phyloP scores from a whole-genome alignment of 2,797 vertebrate species.

The Danio kyathit region DNA sequence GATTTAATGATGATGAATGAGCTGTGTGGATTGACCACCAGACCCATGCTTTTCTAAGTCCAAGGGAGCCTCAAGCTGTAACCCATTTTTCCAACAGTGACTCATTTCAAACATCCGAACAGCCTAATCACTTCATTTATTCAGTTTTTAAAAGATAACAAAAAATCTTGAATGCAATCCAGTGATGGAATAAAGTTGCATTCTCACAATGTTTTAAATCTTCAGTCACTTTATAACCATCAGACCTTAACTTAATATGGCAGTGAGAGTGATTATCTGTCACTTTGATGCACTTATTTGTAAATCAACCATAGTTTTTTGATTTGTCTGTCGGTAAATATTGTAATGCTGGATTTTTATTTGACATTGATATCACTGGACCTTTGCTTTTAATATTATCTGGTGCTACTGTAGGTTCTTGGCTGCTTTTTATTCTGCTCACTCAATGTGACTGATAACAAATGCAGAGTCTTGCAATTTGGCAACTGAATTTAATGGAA shows the following conservation, averaged over 20 bases:
- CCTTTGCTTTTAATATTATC: neutral
- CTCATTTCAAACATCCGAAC: neutral
- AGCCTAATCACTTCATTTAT: neutral
- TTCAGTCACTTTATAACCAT: neutral
- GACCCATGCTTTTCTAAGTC: neutral
- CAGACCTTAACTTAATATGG: neutral
- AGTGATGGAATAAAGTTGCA: neutral
- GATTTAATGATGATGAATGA: neutral
- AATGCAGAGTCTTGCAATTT: neutral
- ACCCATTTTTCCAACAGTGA: slow-evolving; percentile 4
- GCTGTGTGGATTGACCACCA: neutral
- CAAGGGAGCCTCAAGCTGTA: neutral
- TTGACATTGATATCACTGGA: neutral
- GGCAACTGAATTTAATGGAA: neutral
- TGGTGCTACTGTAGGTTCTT: neutral
- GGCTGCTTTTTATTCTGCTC: slow-evolving; percentile 6
- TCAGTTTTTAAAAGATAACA: too few relatives aligned
- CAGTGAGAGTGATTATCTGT: neutral
- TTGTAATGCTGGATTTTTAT: neutral
- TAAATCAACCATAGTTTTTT: neutral
- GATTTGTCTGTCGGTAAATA: neutral
- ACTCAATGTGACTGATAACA: neutral
- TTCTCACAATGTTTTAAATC: neutral
- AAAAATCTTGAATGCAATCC: neutral
- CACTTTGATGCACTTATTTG: neutral